Base-by-base conservation (phyloP, 2,888 invertebrate genomes). In the Phyto melanocephala region DNA sequence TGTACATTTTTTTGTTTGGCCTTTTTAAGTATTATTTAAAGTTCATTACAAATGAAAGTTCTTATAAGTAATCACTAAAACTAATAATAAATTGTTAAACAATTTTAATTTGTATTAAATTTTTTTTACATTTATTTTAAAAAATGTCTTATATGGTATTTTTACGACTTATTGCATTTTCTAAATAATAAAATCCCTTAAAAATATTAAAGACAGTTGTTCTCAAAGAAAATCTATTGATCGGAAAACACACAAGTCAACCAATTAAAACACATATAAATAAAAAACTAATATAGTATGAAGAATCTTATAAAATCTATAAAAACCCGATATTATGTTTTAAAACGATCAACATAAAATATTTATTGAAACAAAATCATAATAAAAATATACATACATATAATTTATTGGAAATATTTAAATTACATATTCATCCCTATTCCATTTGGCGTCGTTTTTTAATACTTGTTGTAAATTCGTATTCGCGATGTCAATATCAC, bases 11-110 rank as follows among this genome's bases (percentile, higher is more conserved):
- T 47, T 54, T 11, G 20, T 58, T 58, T 40, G 2, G 13, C n/a
- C 22, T 42, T 60, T n/a, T 60, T 42, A 76, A 79, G 78, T 81
- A 81, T 81, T 74, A 78, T 70, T 60, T 37, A 68, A 81, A 81
- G 63, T 74, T 74, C 63, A 77, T 63, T 74, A 20, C 50, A 81
- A 63, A 81, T 63, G 40, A 74, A 56, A 75, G n/a, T 52, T 62
- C 7, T 3, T 22, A 63, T 33, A 37, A 33, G 33, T 33, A 62
- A 40, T 42, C 42, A 17, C 20, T 22, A 15, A 65, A 78, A 54
- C 20, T 47, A 56, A 28, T 17, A 77, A 71, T 56, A 71, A 71
- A 72, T 72, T 79, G 72, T 72, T 67, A 67, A 65, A 72, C 35
- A 72, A 79, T 58, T 72, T 72, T 63, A 20, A 65, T 72, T 72